phyloP scores from a whole-genome alignment of 2,113 vertebrate species.

The Phylloscopus trochiloides region DNA sequence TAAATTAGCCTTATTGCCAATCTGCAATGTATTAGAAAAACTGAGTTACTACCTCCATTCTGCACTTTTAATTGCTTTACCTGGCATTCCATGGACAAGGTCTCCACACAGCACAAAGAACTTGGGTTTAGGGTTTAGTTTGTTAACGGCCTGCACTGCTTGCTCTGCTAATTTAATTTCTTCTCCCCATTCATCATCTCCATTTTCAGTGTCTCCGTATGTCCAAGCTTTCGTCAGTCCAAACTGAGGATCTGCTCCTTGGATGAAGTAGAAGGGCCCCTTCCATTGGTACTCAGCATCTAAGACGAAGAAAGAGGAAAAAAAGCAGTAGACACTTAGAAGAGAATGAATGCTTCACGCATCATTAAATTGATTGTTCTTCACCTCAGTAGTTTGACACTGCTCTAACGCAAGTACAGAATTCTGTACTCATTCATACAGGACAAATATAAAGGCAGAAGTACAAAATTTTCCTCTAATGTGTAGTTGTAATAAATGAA shows the following conservation, averaged over 20 bases:
- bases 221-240: constrained; percentile 95
- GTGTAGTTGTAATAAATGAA: constrained; percentile 3
- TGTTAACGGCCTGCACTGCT: constrained; percentile 85
- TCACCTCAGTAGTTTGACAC: background rate
- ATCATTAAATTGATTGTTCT: constrained; percentile 4
- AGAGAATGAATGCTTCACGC: background rate
- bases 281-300: constrained; percentile 85
- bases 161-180: constrained; percentile 86
- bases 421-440: background rate
- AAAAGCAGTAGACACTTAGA: background rate
- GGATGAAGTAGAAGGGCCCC: constrained; percentile 92
- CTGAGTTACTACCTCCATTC: background rate
- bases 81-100: constrained; percentile 93
- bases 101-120: constrained; percentile 93
- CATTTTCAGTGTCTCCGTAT: constrained; percentile 75
- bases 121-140: constrained; percentile 81
- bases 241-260: constrained; percentile 93
- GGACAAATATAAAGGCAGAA: constrained; percentile 10
- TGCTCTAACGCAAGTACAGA: constrained; percentile 13
- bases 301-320: constrained; percentile 19
- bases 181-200: constrained; percentile 89
- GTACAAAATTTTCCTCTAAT: constrained; percentile 34
- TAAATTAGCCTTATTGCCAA: background rate
- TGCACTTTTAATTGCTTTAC: constrained; percentile 62
- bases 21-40: background rate